Evolutionary conservation across 2,888 invertebrate species (phyloP), one percentile per base, ranked within the genome.

Genomic region (Eupithecia centaureata): DNA sequence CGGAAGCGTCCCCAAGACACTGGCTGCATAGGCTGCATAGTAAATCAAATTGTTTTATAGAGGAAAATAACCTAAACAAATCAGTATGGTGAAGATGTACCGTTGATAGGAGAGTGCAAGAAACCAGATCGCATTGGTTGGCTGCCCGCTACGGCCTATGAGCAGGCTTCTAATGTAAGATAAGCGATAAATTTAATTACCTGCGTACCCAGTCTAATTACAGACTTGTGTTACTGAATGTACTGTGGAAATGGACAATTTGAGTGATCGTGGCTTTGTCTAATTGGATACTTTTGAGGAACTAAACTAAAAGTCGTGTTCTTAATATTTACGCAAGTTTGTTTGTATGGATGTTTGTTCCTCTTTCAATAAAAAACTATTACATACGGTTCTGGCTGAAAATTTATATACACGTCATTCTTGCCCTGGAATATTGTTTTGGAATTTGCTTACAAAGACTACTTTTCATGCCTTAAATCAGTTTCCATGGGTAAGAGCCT

Each of bases 111-210:
- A 77, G 75, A 80, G 79, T 63, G 79, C 85, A 88, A 86, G 88
- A 88, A 88, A 89, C 88, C 86, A 83, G 84, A 80, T 75, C 78
- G 79, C 79, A 79, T 57, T 81, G 87, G 79, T 84, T 81, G 76
- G 83, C 74, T 81, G 83, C 77, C 80, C 83, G 84, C 83, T 81
- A 83, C 85, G 82, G 79, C 81, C 75, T 72, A 72, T 83, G 82
- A 79, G 76, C 83, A 82, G 79, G 80, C 84, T 86, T 83, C 82
- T 86, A 87, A 88, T 87, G 83, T 84, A 87, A 88, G 86, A 87
- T 85, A 78, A 76, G 84, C 84, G 87, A 88, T 90, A 87, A 86
- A 83, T 86, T 85, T 89, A 89, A 89, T 90, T 90, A 82, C 78
- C 80, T 82, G 82, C 78, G 81, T 84, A 82, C 81, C 80, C 86